phyloP scores from a whole-genome alignment of 1,140 invertebrate species.

The Solenopsis fugax region DNA sequence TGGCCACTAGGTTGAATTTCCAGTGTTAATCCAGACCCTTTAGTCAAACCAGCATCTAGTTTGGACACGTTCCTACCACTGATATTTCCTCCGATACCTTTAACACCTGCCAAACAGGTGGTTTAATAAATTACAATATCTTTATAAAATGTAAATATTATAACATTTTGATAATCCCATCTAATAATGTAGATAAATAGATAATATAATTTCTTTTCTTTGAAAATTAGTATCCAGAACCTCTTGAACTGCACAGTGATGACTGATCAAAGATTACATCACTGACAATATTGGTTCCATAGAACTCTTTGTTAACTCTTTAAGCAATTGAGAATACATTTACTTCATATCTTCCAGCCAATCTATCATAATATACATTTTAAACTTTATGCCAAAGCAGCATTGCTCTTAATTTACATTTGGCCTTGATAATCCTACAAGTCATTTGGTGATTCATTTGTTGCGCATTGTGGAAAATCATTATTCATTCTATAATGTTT shows the following conservation, averaged over 20 bases:
- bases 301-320: neutral
- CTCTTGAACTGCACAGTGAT: neutral
- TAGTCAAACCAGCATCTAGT: constrained; percentile 67
- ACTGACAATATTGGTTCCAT: neutral
- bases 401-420: neutral
- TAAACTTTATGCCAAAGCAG: neutral
- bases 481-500: neutral
- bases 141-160: neutral
- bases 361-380: neutral
- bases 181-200: neutral
- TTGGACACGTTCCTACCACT: constrained; percentile 79
- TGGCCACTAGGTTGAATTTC: constrained; percentile 81
- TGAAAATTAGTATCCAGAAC: neutral
- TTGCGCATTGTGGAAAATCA: neutral
- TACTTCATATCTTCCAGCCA: neutral
- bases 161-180: neutral
- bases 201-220: neutral
- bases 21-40: constrained; percentile 74
- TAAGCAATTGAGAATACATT: neutral
- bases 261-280: neutral
- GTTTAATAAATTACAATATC: neutral
- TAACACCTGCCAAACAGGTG: constrained; percentile 76
- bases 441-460: neutral
- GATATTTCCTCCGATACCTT: constrained; percentile 80
- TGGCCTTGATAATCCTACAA: neutral